Conservation (phyloP, 1,140 invertebrate genomes). For the Matsumurasca onukii region DNA sequence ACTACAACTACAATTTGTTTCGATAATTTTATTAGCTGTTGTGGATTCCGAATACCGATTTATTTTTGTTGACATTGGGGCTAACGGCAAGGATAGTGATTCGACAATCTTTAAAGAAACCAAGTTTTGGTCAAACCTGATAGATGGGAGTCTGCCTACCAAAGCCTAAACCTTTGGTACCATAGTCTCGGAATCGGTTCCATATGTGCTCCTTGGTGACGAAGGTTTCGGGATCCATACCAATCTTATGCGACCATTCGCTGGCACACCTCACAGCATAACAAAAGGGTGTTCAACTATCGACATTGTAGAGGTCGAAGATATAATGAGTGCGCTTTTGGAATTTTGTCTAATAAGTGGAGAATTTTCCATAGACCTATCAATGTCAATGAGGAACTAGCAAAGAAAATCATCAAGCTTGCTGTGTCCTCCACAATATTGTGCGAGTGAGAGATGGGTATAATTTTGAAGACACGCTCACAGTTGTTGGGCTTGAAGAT, state of each 20-base stretch:
- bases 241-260: slow-evolving; percentile 47
- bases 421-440: slow-evolving; percentile 36
- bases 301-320: slow-evolving; percentile 40
- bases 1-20: not conserved
- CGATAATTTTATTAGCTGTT: not conserved
- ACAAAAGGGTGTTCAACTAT: slow-evolving; percentile 48
- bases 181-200: slow-evolving; percentile 37
- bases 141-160: slow-evolving; percentile 40
- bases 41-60: not conserved
- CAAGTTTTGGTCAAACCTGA: slow-evolving; percentile 38
- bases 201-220: slow-evolving; percentile 48
- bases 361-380: slow-evolving; percentile 37
- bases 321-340: slow-evolving; percentile 50
- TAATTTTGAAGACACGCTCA: slow-evolving; percentile 37
- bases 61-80: not conserved
- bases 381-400: slow-evolving; percentile 38
- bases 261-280: slow-evolving; percentile 23
- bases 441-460: slow-evolving; percentile 35
- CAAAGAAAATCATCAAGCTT: slow-evolving; percentile 38
- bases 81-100: not conserved
- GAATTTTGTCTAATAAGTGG: slow-evolving; percentile 43
- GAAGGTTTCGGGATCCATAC: slow-evolving; percentile 47
- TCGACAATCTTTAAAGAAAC: slow-evolving; percentile 44
- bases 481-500: slow-evolving; percentile 23
- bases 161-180: slow-evolving; percentile 37